phyloP scores from a whole-genome alignment of 2,113 vertebrate species.

The Mus pahari region DNA sequence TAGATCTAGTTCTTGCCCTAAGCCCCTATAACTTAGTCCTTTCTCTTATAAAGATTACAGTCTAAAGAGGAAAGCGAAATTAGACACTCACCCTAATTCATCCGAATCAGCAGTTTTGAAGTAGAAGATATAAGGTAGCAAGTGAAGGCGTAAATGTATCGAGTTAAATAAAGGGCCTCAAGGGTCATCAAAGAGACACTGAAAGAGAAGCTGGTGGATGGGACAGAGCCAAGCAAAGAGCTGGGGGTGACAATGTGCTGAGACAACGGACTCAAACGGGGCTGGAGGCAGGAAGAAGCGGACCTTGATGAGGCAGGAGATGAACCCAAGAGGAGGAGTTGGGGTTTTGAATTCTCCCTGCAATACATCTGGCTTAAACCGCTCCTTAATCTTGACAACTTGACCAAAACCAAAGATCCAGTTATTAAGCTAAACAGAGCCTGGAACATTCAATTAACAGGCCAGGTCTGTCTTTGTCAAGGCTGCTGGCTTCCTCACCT shows the following conservation, averaged over 20 bases:
- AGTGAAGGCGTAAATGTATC: background rate
- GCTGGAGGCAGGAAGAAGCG: background rate
- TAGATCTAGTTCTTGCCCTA: background rate
- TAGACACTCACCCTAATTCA: background rate
- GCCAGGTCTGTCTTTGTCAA: background rate
- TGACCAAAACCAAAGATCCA: background rate
- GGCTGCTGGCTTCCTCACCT: background rate
- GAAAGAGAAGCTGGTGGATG: background rate
- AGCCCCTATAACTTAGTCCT: background rate
- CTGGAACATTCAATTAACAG: background rate
- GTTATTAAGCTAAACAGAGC: constrained; percentile 5
- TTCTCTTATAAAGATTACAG: background rate
- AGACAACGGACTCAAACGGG: background rate
- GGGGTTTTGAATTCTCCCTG: constrained; percentile 14
- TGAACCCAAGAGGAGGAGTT: background rate
- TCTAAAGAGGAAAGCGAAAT: background rate
- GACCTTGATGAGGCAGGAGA: background rate
- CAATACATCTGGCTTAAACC: background rate
- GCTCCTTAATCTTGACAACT: background rate
- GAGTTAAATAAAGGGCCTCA: background rate
- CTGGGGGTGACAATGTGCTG: background rate
- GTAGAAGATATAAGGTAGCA: background rate
- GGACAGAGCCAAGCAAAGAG: background rate
- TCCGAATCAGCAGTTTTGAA: background rate
- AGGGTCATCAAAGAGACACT: background rate